Conservation (phyloP, 2,113 vertebrate species). For the Megaleporinus macrocephalus region DNA sequence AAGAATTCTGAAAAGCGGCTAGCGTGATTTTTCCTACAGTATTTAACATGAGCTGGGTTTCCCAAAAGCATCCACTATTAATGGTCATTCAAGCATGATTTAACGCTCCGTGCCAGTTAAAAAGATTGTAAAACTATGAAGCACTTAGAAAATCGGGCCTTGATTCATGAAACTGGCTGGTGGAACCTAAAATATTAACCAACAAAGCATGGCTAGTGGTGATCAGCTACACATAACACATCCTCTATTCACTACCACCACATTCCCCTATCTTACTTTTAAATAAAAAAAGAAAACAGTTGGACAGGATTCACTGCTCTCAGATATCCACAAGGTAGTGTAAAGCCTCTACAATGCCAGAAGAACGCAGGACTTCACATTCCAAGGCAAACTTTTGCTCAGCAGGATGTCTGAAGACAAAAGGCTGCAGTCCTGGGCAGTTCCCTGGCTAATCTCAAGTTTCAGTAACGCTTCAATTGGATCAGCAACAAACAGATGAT, state of each 20-base stretch:
- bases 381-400: constrained; percentile 5
- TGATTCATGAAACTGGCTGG: too few relatives aligned
- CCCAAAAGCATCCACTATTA: background rate
- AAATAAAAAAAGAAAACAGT: too few relatives aligned
- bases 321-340: background rate
- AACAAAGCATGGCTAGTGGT: too few relatives aligned
- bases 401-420: background rate
- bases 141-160: too few relatives aligned
- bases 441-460: background rate
- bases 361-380: background rate
- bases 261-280: too few relatives aligned
- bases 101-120: too few relatives aligned
- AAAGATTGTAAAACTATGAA: too few relatives aligned
- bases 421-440: background rate
- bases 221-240: too few relatives aligned
- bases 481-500: background rate
- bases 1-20: too few relatives aligned
- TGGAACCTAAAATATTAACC: too few relatives aligned
- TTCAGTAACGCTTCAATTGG: background rate
- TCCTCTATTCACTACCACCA: too few relatives aligned
- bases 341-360: background rate
- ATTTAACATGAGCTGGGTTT: background rate
- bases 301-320: background rate
- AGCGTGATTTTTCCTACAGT: too few relatives aligned
- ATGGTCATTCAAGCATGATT: background rate